These are phyloP conservation scores for Drosophila setifemur DNA, from an alignment of 1,140 invertebrate genomes.

Conservation along the genomic window DNA sequence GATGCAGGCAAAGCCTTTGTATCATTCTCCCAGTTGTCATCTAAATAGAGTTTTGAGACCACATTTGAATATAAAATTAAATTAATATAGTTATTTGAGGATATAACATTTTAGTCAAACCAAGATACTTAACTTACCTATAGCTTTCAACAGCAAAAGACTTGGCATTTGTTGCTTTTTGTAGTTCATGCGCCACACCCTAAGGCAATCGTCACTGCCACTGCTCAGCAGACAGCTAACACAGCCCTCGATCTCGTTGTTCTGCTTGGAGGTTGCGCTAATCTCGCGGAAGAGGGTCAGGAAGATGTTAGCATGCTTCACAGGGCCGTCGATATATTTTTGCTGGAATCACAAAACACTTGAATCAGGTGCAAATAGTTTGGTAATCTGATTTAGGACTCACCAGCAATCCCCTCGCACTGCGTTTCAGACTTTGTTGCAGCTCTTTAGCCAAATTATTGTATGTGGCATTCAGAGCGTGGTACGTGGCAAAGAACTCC, in stretches of 20 bases:
- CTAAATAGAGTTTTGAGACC: conserved; percentile 37
- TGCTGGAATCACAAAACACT: conserved; percentile 27
- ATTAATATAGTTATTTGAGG: no score
- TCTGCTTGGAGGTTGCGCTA: conserved; percentile 3
- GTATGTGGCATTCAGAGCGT: conserved; percentile 76
- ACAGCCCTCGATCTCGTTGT: conserved; percentile 66
- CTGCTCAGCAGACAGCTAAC: conserved; percentile 82
- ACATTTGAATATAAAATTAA: no score
- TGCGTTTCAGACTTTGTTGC: conserved; percentile 82
- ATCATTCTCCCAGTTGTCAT: conserved; percentile 42
- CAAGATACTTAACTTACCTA: conserved; percentile 34
- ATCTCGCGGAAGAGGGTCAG: conserved; percentile 66
- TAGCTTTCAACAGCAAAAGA: conserved; percentile 54
- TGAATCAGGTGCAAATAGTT: background rate
- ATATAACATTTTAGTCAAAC: no score
- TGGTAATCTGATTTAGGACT: background rate
- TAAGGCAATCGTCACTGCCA: conserved; percentile 83
- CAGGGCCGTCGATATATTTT: conserved; percentile 61
- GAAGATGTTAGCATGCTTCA: conserved; percentile 70
- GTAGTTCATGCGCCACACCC: conserved; percentile 84
- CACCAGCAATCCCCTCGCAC: conserved; percentile 64
- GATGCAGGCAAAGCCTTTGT: conserved; percentile 49
- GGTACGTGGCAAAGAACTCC: conserved; percentile 82
- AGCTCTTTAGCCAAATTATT: conserved; percentile 70
- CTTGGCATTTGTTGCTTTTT: conserved; percentile 83